phyloP scores from a whole-genome alignment of 2,113 vertebrate genomes.

The Spizaetus ornatus region DNA sequence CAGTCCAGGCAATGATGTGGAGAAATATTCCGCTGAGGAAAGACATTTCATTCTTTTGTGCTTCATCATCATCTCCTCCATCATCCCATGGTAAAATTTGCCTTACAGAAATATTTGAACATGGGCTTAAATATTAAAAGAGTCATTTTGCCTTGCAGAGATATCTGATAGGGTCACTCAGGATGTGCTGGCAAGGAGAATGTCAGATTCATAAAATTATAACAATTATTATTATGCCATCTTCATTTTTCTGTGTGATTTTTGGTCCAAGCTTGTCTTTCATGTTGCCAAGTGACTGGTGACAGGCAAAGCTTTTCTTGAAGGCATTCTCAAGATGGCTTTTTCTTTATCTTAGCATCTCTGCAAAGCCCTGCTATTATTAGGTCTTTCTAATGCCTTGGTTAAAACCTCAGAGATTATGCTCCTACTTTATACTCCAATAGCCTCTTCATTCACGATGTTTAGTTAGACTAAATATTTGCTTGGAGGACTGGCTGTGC shows the following conservation, averaged over 20 bases:
- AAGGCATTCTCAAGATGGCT: slow-evolving; percentile 22
- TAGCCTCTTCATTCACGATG: slow-evolving; percentile 36
- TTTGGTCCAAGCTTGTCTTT: neutral
- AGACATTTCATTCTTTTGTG: neutral
- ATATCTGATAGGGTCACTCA: neutral
- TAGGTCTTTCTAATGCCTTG: slow-evolving; percentile 41
- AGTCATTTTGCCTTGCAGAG: slow-evolving; percentile 20
- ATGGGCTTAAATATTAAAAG: neutral
- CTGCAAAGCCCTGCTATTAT: slow-evolving; percentile 44
- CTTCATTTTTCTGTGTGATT: neutral
- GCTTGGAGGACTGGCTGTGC: slow-evolving; percentile 1
- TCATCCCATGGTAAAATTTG: neutral
- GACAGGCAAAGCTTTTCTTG: neutral
- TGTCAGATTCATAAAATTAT: neutral
- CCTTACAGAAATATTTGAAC: neutral
- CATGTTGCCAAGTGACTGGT: neutral
- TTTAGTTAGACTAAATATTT: slow-evolving; percentile 61
- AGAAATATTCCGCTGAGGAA: neutral
- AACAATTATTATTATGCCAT: neutral
- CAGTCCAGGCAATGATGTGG: neutral
- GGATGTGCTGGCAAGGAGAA: neutral
- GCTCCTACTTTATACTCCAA: slow-evolving; percentile 10
- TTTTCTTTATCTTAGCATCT: slow-evolving; percentile 33
- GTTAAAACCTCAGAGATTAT: slow-evolving; percentile 54
- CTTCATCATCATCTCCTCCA: neutral